Percentiles rank a stretch among this genome's conserved stretches.
Conservation (phyloP, 2,113 vertebrate genomes). For the Cinclus cinclus region DNA sequence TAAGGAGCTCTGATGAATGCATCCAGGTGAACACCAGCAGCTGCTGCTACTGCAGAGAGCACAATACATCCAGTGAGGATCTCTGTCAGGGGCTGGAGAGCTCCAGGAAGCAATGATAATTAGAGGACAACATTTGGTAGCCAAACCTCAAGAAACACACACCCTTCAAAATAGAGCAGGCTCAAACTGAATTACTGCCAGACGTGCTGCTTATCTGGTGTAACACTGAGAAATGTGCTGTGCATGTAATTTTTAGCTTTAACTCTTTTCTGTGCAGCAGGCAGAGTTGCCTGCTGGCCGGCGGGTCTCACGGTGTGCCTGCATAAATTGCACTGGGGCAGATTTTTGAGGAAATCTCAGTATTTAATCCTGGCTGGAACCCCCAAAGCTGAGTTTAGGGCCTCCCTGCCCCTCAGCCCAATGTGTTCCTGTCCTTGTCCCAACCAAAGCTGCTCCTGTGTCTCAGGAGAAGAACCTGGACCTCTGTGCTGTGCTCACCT, state of each 20-base stretch:
- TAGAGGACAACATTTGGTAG: background rate
- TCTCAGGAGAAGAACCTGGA: background rate
- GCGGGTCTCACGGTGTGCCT: background rate
- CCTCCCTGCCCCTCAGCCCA: background rate
- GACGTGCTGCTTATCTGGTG: background rate
- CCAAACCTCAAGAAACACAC: background rate
- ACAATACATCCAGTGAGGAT: background rate
- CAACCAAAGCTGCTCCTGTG: background rate
- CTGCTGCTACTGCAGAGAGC: background rate
- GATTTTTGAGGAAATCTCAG: background rate
- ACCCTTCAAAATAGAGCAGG: background rate
- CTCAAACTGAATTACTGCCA: background rate
- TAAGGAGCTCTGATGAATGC: background rate
- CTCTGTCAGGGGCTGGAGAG: background rate
- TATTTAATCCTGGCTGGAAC: background rate
- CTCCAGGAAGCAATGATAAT: background rate
- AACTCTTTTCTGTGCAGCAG: background rate
- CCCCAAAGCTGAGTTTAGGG: background rate
- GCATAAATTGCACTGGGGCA: background rate
- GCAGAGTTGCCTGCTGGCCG: background rate
- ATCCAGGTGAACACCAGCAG: background rate
- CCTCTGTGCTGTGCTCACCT: accelerated
- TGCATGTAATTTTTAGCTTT: background rate
- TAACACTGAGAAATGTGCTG: background rate
- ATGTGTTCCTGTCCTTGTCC: background rate